A percentile compares a stretch with the other conserved stretches of the same genome.
Conservation (phyloP, 2,113 vertebrate species). For the Ursus arctos region DNA sequence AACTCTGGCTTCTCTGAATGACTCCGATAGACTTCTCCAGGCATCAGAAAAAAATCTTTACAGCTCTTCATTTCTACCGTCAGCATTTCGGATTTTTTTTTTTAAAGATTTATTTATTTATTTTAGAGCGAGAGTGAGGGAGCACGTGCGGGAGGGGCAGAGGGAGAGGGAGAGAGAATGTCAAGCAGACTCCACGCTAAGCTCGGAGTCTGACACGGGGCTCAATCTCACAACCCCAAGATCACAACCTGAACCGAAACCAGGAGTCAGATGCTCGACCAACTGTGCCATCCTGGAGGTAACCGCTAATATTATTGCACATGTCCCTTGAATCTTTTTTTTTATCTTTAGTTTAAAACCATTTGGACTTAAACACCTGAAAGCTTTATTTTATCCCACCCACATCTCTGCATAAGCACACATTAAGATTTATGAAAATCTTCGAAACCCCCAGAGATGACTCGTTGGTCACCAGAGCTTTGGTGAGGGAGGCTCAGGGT, state of each 20-base stretch:
- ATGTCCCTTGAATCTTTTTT: not conserved
- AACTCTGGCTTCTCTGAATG: not conserved
- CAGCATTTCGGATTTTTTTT: not conserved
- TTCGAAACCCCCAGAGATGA: not conserved
- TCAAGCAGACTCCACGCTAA: not conserved
- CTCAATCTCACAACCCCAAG: not conserved
- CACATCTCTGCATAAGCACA: not conserved
- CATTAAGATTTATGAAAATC: not conserved
- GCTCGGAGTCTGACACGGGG: not conserved
- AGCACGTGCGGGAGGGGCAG: not conserved
- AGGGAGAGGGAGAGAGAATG: not conserved
- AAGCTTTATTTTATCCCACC: not conserved
- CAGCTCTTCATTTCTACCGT: not conserved
- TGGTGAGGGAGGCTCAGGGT: not conserved
- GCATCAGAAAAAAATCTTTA: not conserved
- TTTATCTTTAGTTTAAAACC: conserved; percentile 1
- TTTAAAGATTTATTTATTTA: not conserved
- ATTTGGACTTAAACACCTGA: not conserved
- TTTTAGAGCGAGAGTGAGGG: not conserved
- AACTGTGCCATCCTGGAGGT: not conserved
- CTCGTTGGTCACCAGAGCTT: not conserved
- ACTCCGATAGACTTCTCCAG: not conserved
- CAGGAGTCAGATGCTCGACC: not conserved
- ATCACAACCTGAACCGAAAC: not conserved
- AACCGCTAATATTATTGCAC: not conserved